These are phyloP conservation scores for Deilephila elpenor DNA, from an alignment of 2,888 invertebrate genomes.

Conservation along the genomic window DNA sequence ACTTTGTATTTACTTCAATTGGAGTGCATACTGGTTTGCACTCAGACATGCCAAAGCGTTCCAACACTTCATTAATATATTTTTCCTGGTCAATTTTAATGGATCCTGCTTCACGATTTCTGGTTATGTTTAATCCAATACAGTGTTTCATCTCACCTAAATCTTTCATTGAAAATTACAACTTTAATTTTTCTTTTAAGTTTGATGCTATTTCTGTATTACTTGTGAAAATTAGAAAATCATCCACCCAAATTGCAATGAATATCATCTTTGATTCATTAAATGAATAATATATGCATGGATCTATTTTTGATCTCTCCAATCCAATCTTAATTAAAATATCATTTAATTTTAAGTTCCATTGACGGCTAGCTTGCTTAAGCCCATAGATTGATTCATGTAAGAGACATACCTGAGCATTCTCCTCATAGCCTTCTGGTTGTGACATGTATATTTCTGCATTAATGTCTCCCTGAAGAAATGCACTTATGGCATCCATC, in stretches of 20 bases:
- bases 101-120: constrained; percentile 30
- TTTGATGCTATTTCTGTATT: constrained; percentile 21
- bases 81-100: constrained; percentile 38
- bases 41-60: constrained; percentile 39
- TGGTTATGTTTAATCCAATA: constrained; percentile 34
- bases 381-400: constrained; percentile 42
- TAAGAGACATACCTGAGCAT: constrained; percentile 38
- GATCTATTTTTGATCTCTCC: constrained; percentile 37
- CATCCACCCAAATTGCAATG: constrained; percentile 40
- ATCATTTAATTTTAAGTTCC: constrained; percentile 41
- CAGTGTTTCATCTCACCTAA: constrained; percentile 34
- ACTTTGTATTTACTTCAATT: constrained; percentile 39
- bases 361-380: constrained; percentile 43
- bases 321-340: constrained; percentile 27
- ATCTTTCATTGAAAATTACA: constrained; percentile 36
- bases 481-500: constrained; percentile 43
- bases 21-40: constrained; percentile 43
- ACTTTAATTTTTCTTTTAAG: constrained; percentile 35
- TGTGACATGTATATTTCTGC: constrained; percentile 44
- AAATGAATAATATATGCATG: constrained; percentile 35
- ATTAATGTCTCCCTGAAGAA: constrained; percentile 35
- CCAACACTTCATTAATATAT: constrained; percentile 41
- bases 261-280: constrained; percentile 27
- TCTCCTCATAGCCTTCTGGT: constrained; percentile 34
- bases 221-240: constrained; percentile 36